Evolutionary conservation across 2,797 vertebrate genomes (phyloP).

Genomic region (Chelon auratus): DNA sequence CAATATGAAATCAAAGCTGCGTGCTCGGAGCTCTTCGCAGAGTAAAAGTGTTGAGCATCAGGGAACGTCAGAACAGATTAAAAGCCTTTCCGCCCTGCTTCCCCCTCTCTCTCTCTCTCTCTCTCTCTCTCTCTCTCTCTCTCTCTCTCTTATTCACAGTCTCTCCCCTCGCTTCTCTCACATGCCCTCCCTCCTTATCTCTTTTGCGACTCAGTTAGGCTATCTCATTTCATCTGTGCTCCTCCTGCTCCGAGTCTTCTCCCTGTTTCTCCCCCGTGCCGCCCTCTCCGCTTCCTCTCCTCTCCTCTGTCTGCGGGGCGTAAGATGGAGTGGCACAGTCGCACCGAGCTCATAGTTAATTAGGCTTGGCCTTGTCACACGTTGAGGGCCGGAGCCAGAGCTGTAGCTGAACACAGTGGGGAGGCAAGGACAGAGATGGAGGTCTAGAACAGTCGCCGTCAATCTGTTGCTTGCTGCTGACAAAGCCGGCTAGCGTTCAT

Average conservation of each 20-base stretch:
- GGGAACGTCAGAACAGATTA: constrained; percentile 78
- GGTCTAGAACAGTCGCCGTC: constrained; percentile 70
- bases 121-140: too few species aligned
- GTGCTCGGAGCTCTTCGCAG: constrained; percentile 58
- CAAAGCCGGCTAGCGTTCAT: constrained; percentile 48
- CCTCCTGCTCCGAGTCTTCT: constrained; percentile 53
- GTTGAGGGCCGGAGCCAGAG: constrained; percentile 67
- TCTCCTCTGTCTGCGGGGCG: constrained; percentile 62
- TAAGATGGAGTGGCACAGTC: constrained; percentile 75
- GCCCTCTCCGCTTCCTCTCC: constrained; percentile 16
- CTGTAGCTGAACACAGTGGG: constrained; percentile 71
- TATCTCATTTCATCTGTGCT: constrained; percentile 70
- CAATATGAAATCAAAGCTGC: constrained; percentile 77
- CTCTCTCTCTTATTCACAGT: not conserved
- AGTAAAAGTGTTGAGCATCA: constrained; percentile 69
- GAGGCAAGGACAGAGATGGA: constrained; percentile 72
- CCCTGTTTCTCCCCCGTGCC: constrained; percentile 34
- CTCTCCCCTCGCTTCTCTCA: constrained; percentile 34
- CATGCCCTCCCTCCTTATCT: constrained; percentile 58
- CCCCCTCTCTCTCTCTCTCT: constrained; percentile 14
- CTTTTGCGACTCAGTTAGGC: constrained; percentile 59
- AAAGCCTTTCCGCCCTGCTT: constrained; percentile 56
- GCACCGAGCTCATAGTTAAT: constrained; percentile 79
- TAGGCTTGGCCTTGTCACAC: constrained; percentile 79
- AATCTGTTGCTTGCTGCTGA: constrained; percentile 56